Base-by-base conservation (phyloP, 2,113 vertebrate genomes). In the Tachycineta bicolor region DNA sequence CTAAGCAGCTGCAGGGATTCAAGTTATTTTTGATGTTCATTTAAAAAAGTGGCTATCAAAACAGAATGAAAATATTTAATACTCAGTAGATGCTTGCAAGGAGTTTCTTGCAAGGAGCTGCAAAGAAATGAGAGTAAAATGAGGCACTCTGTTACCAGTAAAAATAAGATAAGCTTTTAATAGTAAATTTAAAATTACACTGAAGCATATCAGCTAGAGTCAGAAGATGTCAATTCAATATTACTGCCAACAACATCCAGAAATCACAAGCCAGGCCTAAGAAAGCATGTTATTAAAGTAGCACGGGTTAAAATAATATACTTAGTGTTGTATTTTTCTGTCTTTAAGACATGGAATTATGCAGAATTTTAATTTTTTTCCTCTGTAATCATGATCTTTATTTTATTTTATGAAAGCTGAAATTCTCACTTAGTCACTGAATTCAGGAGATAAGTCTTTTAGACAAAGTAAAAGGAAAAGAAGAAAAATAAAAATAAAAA, bases 1-100 rank as follows among this genome's bases (percentile, higher is more conserved):
- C 90, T 93, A 97, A 97, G 95, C 94, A 98, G 97, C 97, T 97
- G 97, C 83, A 94, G 85, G 94, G 96, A 96, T 93, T 92, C 80
- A 95, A 96, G 89, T 37, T 90, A 89, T 95, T 97, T 97, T 94
- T 97, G 62, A 97, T 89, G 91, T 77, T 93, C 68, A 83, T 80
- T 95, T 96, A 96, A 96, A 97, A 97, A 95, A 96, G 83, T 41
- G 62, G 84, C 73, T 90, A 96, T 76, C 62, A 93, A 97, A 94
- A 92, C 28, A 83, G 60, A 43, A 95, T 78, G 94, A 94, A 96
- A 97, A 82, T 89, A 94, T 83, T 93, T 96, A 89, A 92, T 79
- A 74, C 23, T 46, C 79, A 84, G 49, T 88, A 93, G 85, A 78
- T 67, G 37, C 43, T 92, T 84, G 47, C 39, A 83, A 76, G 58